Evolutionary conservation across 2,888 invertebrate genomes (phyloP).

Genomic region (Sepiola atlantica): DNA sequence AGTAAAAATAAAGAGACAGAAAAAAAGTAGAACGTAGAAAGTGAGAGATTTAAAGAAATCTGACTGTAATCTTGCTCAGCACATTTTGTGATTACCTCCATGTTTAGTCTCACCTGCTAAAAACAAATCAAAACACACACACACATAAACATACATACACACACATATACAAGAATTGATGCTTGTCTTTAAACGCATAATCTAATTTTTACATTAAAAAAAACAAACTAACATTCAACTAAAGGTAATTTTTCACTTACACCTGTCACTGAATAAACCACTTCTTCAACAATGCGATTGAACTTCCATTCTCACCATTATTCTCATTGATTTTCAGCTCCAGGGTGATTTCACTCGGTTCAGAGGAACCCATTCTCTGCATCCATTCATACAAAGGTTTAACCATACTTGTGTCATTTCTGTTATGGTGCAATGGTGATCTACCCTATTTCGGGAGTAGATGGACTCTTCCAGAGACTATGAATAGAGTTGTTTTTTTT

Average conservation of each 20-base stretch:
- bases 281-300: neutral
- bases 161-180: neutral
- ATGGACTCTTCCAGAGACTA: too few species aligned
- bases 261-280: neutral
- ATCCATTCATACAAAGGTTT: too few species aligned
- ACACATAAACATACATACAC: neutral
- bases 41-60: neutral
- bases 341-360: too few species aligned
- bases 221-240: too few species aligned
- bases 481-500: too few species aligned
- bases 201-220: too few species aligned
- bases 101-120: neutral
- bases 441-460: too few species aligned
- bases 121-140: too few species aligned
- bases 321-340: neutral
- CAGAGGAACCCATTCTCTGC: too few species aligned
- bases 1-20: too few species aligned
- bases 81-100: neutral
- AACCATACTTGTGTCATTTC: too few species aligned
- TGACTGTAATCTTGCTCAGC: neutral
- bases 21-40: neutral
- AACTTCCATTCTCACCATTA: neutral
- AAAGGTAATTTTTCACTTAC: neutral
- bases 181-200: neutral
- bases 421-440: too few species aligned